Evolutionary conservation across 2,888 invertebrate species (phyloP), one percentile per base, ranked within the genome.

Genomic region (Mactromeris polynyma): DNA sequence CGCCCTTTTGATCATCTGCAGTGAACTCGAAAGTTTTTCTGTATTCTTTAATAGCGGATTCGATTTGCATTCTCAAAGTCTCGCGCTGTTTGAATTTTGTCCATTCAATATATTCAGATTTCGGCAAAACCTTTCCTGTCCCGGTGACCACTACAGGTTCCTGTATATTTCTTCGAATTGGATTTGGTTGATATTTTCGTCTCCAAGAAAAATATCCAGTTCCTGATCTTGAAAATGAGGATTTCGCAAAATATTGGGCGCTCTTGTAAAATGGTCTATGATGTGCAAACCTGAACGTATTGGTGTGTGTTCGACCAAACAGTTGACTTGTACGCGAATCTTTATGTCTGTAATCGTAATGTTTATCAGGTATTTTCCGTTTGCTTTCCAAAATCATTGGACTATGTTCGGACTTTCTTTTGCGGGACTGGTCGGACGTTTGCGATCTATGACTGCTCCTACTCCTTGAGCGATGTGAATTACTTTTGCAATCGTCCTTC

Each of bases 71-170:
- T 79, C 80, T 77, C 17, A 88, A 73, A 36, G 36, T 64, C 79
- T 90, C 90, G 6, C 90, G 80, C 36, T 84, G 85, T 82, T 87
- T 89, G 40, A 89, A 89, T 46, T 79, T 83, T n/a, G 42, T 80
- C 89, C 89, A 89, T 77, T 77, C 78, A 14, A 21, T 46, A 38
- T 80, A 79, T 81, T 86, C 89, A 51, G 80, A 79, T 42, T 83
- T 51, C n/a, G 86, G 69, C 36, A 83, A 83, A 40, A 83, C 54
- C 4, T 80, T 26, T 33, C 86, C 83, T 40, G 40, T 80, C 7
- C 31, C 42, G n/a, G 83, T 86, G 3, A 86, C 40, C 38, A 80
- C 54, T 21, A 54, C 19, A 19, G 46, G 17, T 6, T 83, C 79
- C 14, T 73, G 31, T 0, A 9, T 26, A 38, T 54, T 64, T 69